phyloP scores from a whole-genome alignment of 1,140 invertebrate genomes.

The Heliconius himera region DNA sequence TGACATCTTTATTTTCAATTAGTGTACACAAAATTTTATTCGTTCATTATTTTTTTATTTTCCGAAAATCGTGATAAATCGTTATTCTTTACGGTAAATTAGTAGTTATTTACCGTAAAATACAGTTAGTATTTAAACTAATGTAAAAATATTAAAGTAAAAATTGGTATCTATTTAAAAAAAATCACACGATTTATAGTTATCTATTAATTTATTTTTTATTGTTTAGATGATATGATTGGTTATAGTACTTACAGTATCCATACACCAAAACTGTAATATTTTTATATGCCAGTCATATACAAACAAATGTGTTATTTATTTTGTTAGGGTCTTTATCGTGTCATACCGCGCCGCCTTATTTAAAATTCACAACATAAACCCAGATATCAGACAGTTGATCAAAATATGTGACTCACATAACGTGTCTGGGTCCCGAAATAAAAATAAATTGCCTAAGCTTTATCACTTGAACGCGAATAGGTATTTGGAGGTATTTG shows the following conservation, averaged over 20 bases:
- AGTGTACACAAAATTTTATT: not conserved
- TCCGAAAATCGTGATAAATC: not conserved
- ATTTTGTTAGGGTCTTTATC: conserved; percentile 19
- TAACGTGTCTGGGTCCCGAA: conserved; percentile 15
- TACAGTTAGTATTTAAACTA: too few relatives aligned
- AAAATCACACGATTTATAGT: too few relatives aligned
- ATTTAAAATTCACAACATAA: conserved; percentile 41
- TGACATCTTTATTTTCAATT: not conserved
- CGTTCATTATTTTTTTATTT: not conserved
- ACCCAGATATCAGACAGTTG: conserved; percentile 36
- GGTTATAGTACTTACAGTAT: not conserved
- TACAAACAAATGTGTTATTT: not conserved
- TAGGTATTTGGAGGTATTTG: not conserved
- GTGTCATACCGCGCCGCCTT: conserved; percentile 31
- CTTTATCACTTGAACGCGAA: conserved; percentile 3
- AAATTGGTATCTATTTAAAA: too few relatives aligned
- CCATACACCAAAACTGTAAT: not conserved
- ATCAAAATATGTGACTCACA: conserved; percentile 33
- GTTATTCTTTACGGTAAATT: too few relatives aligned
- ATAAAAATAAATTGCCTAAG: conserved; percentile 13
- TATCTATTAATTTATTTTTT: too few relatives aligned
- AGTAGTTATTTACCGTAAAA: too few relatives aligned
- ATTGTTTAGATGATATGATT: not conserved
- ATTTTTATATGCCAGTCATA: conserved; percentile 5
- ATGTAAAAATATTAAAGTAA: too few relatives aligned